Conservation (phyloP, 2,113 vertebrate species). For the Pedionomus torquatus region DNA sequence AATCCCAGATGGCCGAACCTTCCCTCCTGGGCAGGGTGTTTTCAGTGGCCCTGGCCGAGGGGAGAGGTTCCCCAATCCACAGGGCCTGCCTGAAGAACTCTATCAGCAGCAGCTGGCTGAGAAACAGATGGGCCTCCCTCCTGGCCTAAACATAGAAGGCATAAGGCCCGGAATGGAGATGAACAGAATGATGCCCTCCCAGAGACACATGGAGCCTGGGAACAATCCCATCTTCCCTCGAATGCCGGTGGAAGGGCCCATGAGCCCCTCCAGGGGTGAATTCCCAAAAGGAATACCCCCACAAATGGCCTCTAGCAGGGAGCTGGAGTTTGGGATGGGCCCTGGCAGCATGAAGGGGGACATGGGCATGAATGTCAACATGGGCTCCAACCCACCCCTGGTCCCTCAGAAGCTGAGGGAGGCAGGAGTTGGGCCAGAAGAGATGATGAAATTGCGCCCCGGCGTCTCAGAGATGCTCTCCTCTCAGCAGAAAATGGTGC, state of each 20-base stretch:
- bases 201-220: slow-evolving; percentile 93
- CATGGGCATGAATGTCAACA: slow-evolving; percentile 80
- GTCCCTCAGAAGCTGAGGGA: slow-evolving; percentile 93
- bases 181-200: slow-evolving; percentile 90
- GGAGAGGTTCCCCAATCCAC: slow-evolving; percentile 94
- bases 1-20: slow-evolving; percentile 91
- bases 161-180: slow-evolving; percentile 85
- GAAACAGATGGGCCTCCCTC: slow-evolving; percentile 90
- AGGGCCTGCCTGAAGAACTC: slow-evolving; percentile 91
- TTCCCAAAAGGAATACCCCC: slow-evolving; percentile 84
- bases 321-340: slow-evolving; percentile 92
- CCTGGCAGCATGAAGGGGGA: slow-evolving; percentile 86
- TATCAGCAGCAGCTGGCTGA: slow-evolving; percentile 95
- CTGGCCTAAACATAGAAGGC: slow-evolving; percentile 88
- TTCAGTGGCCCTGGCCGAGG: slow-evolving; percentile 93
- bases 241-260: slow-evolving; percentile 91
- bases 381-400: slow-evolving; percentile 89
- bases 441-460: slow-evolving; percentile 90
- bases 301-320: slow-evolving; percentile 80
- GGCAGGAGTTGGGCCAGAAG: slow-evolving; percentile 82
- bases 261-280: slow-evolving; percentile 94
- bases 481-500: slow-evolving; percentile 91
- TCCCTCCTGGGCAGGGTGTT: slow-evolving; percentile 90
- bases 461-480: slow-evolving; percentile 87
- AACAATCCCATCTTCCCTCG: slow-evolving; percentile 90